Evolutionary conservation across 1,140 invertebrate species (phyloP).

Genomic region (Diorhabda carinulata): DNA sequence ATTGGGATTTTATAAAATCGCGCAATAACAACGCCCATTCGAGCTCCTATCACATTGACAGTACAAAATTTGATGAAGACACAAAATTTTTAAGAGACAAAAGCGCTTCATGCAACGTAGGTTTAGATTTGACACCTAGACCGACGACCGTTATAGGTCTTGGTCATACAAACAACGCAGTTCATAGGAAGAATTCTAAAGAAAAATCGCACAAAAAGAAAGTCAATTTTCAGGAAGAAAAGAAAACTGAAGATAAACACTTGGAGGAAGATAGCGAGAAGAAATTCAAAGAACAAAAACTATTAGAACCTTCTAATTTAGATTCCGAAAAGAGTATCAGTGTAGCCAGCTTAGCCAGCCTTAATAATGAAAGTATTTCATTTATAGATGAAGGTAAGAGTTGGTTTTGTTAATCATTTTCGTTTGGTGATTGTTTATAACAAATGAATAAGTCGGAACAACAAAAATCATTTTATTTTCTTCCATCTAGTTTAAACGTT

Average conservation of each 20-base stretch:
- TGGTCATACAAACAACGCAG: slow-evolving; percentile 23
- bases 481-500: too few species aligned
- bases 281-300: slow-evolving; percentile 21
- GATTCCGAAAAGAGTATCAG: slow-evolving; percentile 44
- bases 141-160: slow-evolving; percentile 61
- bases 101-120: slow-evolving; percentile 67
- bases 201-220: slow-evolving; percentile 39
- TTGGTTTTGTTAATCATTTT: neutral
- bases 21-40: slow-evolving; percentile 52
- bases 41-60: slow-evolving; percentile 46
- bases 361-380: slow-evolving; percentile 39
- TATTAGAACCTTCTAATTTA: slow-evolving; percentile 29
- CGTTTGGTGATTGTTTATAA: slow-evolving; percentile 1
- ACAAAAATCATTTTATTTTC: too few species aligned
- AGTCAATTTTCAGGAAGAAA: slow-evolving; percentile 45
- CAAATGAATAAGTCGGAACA: neutral
- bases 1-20: slow-evolving; percentile 65
- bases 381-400: slow-evolving; percentile 44
- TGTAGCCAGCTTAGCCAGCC: slow-evolving; percentile 42
- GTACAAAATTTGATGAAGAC: slow-evolving; percentile 44
- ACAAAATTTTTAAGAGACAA: slow-evolving; percentile 57
- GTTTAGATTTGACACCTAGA: slow-evolving; percentile 60
- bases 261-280: slow-evolving; percentile 27
- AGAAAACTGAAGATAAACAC: neutral
- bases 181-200: slow-evolving; percentile 34